phyloP scores from a whole-genome alignment of 2,797 vertebrate genomes.

The Chelon labrosus region DNA sequence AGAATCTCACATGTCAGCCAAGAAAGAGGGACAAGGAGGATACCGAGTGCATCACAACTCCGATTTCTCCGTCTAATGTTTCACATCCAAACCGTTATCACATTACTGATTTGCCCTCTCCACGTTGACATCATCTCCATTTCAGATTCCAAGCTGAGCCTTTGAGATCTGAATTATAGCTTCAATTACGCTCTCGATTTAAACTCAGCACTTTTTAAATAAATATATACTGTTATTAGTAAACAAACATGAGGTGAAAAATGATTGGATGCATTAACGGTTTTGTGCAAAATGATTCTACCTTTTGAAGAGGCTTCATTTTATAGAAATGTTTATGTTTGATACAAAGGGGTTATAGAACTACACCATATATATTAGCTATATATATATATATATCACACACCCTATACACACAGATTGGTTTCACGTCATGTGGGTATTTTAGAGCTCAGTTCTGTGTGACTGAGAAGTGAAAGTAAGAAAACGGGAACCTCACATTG shows the following conservation, averaged over 20 bases:
- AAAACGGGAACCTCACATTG: neutral
- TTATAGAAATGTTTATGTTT: no score
- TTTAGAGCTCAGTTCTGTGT: constrained; percentile 1
- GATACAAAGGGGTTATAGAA: no score
- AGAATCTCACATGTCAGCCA: constrained; percentile 78
- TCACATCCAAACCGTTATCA: constrained; percentile 75
- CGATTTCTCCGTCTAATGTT: constrained; percentile 72
- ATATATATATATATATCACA: neutral
- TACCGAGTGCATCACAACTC: constrained; percentile 74
- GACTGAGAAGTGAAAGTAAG: neutral
- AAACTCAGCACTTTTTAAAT: neutral
- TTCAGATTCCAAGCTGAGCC: constrained; percentile 57
- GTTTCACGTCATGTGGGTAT: neutral
- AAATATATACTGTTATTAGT: neutral
- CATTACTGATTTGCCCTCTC: constrained; percentile 71
- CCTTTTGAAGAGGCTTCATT: neutral
- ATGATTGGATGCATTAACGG: neutral
- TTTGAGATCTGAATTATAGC: constrained; percentile 42
- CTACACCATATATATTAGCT: no score
- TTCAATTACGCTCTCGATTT: constrained; percentile 17
- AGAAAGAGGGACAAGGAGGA: constrained; percentile 70
- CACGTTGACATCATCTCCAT: constrained; percentile 73
- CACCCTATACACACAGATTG: neutral
- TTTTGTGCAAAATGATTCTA: neutral
- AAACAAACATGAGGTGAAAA: neutral